A percentile compares a stretch with the other conserved stretches of the same genome.
phyloP scores from a whole-genome alignment of 2,797 vertebrate genomes.

The Pseudochirops cupreus region DNA sequence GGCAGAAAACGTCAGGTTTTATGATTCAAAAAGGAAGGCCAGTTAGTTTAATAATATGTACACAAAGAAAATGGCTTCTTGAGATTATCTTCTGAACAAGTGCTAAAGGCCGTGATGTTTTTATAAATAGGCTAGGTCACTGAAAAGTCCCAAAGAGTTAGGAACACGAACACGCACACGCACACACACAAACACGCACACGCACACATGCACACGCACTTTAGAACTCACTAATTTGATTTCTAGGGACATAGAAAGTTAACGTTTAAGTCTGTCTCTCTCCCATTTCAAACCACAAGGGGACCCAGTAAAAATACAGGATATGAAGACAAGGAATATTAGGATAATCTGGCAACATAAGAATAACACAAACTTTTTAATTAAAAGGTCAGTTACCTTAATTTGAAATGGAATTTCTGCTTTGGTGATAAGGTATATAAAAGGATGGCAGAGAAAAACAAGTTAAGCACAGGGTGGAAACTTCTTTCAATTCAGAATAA shows the following conservation, averaged over 20 bases:
- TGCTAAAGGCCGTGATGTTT: rapidly evolving
- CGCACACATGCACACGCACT: neutral
- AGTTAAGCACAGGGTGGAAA: neutral
- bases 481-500: neutral
- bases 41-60: too few species aligned
- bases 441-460: neutral
- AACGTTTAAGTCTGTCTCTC: neutral
- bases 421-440: neutral
- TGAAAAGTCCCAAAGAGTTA: neutral
- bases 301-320: neutral
- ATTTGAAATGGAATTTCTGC: neutral
- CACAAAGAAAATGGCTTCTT: neutral
- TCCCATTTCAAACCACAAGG: neutral
- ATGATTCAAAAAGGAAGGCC: too few species aligned
- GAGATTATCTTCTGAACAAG: neutral
- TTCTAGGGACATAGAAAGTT: neutral
- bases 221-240: rapidly evolving
- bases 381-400: neutral
- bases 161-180: too few species aligned
- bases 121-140: neutral
- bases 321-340: too few species aligned
- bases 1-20: neutral
- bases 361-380: neutral
- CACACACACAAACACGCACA: neutral
- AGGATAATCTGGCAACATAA: neutral